Evolutionary conservation across 2,888 invertebrate species (phyloP).

Genomic region (Nemurella pictetii): DNA sequence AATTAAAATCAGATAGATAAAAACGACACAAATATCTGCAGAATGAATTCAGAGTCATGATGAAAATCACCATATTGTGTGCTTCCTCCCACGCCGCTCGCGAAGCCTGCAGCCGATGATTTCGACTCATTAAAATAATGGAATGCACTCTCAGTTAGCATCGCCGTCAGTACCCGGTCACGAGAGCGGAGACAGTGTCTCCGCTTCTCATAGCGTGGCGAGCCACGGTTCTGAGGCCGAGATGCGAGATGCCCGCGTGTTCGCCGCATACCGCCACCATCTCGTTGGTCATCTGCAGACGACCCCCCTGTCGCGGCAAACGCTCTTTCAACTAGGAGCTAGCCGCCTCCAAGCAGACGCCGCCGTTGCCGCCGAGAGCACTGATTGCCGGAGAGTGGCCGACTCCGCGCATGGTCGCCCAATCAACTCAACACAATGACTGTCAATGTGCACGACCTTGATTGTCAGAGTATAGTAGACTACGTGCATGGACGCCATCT

Average conservation of each 20-base stretch:
- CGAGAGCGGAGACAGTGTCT: too few species aligned
- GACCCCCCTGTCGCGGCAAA: background rate
- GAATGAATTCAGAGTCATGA: too few species aligned
- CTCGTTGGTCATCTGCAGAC: background rate
- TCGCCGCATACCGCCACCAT: background rate
- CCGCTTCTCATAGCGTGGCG: too few species aligned
- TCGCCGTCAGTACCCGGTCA: too few species aligned
- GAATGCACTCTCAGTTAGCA: background rate
- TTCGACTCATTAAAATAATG: too few species aligned
- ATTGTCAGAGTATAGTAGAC: background rate
- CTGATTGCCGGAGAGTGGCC: background rate
- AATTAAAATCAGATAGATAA: too few species aligned
- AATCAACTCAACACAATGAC: background rate
- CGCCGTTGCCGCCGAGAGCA: background rate
- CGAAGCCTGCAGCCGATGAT: too few species aligned
- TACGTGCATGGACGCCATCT: background rate
- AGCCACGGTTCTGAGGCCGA: too few species aligned
- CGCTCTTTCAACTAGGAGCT: background rate
- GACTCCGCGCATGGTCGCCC: background rate
- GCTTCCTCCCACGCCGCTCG: too few species aligned
- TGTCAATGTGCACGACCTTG: background rate
- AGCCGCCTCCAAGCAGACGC: background rate
- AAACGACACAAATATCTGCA: too few species aligned
- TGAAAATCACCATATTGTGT: too few species aligned
- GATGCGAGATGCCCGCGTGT: too few species aligned